Base-by-base conservation (phyloP, 2,888 invertebrate species). In the Busseola fusca region DNA sequence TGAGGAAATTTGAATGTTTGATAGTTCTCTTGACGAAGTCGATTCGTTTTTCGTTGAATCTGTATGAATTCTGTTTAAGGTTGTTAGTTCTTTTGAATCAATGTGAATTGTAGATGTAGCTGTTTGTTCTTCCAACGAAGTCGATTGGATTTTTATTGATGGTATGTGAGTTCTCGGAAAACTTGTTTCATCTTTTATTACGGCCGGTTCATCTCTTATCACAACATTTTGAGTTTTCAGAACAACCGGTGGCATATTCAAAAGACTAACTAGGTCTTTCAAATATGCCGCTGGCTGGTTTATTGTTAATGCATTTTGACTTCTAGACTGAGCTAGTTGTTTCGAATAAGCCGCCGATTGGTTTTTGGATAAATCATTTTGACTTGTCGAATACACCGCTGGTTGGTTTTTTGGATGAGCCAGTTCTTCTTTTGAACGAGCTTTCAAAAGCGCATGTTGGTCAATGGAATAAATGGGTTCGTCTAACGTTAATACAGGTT, bases 1-100 rank as follows among this genome's bases (percentile, higher is more conserved):
- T 27, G 37, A 34, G 40, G 3, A 16, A 48, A n/a, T 57, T 45
- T 37, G n/a, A 25, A 37, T n/a, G 14, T 50, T 6, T n/a, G 34
- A 7, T 34, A 64, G 18, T 48, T 75, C 45, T 42, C 27, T 75
- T 14, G 77, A 59, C 14, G 72, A 34, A 27, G 16, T 1, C 1
- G 59, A 37, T 42, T 42, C 25, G 0, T 45, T 60, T 54, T 60
- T 72, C 18, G 12, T 9, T 37, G n/a, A n/a, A 57, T n/a, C 18
- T 30, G 21, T 48, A 18, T 57, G n/a, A 6, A 57, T 70, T 57
- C 18, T 37, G n/a, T 27, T 45, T 27, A 54, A 12, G 14, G 5
- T 3, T 21, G 21, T 45, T 63, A 16, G 5, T 16, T 63, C 62
- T 30, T 48, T 63, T 45, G 69, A 37, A 48, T 69, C 27, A 48